Evolutionary conservation across 2,797 vertebrate genomes (phyloP).

Genomic region (Micrastur ruficollis): DNA sequence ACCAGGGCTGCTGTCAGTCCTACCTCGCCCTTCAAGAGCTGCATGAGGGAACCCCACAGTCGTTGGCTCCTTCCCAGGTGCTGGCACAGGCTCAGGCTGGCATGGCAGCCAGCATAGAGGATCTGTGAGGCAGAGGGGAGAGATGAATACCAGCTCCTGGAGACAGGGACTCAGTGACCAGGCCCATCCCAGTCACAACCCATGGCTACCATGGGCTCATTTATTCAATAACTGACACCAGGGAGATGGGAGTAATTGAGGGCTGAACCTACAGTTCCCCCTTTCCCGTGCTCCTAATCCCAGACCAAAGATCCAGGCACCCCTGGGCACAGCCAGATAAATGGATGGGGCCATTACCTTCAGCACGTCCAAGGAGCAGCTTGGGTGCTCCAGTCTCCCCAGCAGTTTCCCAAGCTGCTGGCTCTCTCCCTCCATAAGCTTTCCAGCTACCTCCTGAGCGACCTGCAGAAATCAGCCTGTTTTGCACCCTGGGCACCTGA

Average conservation of each 20-base stretch:
- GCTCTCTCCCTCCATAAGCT: constrained; percentile 52
- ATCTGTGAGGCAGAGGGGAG: constrained; percentile 43
- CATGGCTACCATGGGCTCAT: background rate
- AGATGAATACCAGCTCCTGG: background rate
- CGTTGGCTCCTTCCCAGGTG: constrained; percentile 44
- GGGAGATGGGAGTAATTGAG: background rate
- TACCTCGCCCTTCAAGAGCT: constrained; percentile 70
- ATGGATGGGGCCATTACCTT: constrained; percentile 61
- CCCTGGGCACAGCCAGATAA: background rate
- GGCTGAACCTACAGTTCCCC: background rate
- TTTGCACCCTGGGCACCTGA: background rate
- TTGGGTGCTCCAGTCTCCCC: constrained; percentile 49
- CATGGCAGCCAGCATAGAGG: constrained; percentile 70
- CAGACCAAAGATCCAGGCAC: background rate
- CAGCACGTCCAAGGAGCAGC: constrained; percentile 57
- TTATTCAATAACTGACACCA: background rate
- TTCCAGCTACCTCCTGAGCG: constrained; percentile 54
- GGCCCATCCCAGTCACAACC: background rate
- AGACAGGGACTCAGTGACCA: background rate
- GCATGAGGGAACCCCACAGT: constrained; percentile 56
- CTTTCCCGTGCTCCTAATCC: background rate
- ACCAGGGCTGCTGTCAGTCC: background rate
- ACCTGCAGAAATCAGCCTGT: constrained; percentile 59
- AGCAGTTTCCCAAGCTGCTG: constrained; percentile 59
- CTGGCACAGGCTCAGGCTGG: constrained; percentile 54